Conservation (phyloP, 64 coral and sea anemone genomes). For the Acropora tenuis region DNA sequence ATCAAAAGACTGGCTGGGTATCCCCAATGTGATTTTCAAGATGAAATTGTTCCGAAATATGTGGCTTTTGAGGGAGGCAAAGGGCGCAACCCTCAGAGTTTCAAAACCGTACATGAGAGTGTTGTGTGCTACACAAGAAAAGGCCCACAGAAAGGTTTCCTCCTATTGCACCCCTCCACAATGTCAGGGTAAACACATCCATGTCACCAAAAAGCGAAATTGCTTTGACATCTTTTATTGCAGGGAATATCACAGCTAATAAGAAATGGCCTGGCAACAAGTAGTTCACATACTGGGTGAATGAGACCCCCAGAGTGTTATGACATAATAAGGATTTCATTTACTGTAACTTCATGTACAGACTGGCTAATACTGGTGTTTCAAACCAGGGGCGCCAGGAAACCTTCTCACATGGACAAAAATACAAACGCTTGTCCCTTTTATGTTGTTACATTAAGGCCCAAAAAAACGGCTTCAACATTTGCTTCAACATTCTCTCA, state of each 20-base stretch:
- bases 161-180: slow-evolving; percentile 73
- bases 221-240: slow-evolving; percentile 68
- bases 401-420: slow-evolving; percentile 16
- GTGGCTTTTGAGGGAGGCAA: slow-evolving; percentile 38
- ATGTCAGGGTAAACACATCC: slow-evolving; percentile 66
- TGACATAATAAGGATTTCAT: background rate
- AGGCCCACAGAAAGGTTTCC: slow-evolving; percentile 52
- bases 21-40: slow-evolving; percentile 51
- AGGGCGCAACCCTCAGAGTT: slow-evolving; percentile 18
- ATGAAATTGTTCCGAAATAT: slow-evolving; percentile 64
- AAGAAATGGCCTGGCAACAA: slow-evolving; percentile 11
- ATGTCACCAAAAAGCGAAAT: slow-evolving; percentile 55
- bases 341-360: slow-evolving; percentile 15
- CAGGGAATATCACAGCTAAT: slow-evolving; percentile 51
- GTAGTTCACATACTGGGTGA: slow-evolving; percentile 21
- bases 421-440: slow-evolving; percentile 3
- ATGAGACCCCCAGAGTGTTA: background rate
- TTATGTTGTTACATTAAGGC: slow-evolving; percentile 5
- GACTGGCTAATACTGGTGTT: slow-evolving; percentile 13
- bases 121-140: slow-evolving; percentile 78
- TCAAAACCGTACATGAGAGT: slow-evolving; percentile 63
- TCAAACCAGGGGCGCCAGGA: slow-evolving; percentile 11
- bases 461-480: too few relatives aligned
- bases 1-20: slow-evolving; percentile 18
- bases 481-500: too few relatives aligned